Percentiles rank a stretch among this genome's conserved stretches.
These are phyloP conservation scores for Napeogenes sylphis DNA, from an alignment of 2,888 invertebrate genomes.

Conservation along the genomic window DNA sequence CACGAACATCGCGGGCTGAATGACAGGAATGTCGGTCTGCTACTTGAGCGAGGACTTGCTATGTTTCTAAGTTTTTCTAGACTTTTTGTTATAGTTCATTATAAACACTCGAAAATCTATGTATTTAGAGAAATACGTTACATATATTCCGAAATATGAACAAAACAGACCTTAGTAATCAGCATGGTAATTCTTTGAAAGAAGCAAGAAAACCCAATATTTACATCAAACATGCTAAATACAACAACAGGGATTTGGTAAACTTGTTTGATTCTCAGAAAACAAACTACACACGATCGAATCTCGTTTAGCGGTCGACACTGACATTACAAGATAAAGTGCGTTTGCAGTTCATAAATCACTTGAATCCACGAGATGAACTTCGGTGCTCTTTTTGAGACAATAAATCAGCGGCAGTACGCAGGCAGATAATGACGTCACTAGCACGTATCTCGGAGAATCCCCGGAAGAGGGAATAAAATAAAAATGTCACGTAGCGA, in stretches of 20 bases:
- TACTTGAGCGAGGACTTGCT: slow-evolving; percentile 33
- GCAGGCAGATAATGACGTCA: slow-evolving; percentile 74
- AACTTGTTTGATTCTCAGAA: slow-evolving; percentile 3
- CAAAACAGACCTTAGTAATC: no score
- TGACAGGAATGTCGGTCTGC: slow-evolving; percentile 44
- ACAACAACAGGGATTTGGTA: no score
- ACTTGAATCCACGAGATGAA: slow-evolving; percentile 50
- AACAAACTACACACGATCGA: slow-evolving; percentile 40
- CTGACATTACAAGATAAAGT: slow-evolving; percentile 49
- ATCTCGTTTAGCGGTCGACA: slow-evolving; percentile 43
- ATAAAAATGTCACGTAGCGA: slow-evolving; percentile 79
- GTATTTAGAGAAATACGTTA: no score
- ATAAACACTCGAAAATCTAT: background rate
- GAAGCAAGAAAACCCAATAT: no score
- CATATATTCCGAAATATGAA: no score
- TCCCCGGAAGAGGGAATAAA: slow-evolving; percentile 77
- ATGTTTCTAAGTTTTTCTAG: slow-evolving; percentile 10
- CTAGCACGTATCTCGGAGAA: slow-evolving; percentile 74
- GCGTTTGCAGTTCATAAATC: slow-evolving; percentile 53
- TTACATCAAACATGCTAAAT: no score
- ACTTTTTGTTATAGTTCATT: background rate
- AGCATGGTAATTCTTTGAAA: no score
- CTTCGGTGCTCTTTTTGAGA: slow-evolving; percentile 52
- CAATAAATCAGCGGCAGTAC: slow-evolving; percentile 70
- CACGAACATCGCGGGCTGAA: slow-evolving; percentile 55